Percentiles rank a stretch among this genome's conserved stretches.
These are phyloP conservation scores for Eilema sororculum DNA, from an alignment of 2,888 invertebrate species.

Conservation along the genomic window DNA sequence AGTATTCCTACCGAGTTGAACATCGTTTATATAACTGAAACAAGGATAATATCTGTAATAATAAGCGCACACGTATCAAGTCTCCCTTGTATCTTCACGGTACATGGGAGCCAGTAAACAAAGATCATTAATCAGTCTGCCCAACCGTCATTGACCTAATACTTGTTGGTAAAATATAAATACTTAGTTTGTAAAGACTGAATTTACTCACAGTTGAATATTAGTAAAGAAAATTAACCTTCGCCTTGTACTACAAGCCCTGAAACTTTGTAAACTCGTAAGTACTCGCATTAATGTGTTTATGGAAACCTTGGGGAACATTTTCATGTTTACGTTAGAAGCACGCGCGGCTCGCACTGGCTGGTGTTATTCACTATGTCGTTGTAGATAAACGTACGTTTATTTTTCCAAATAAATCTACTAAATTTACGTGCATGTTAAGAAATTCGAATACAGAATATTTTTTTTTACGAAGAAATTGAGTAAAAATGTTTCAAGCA, in stretches of 20 bases:
- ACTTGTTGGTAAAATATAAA: constrained; percentile 32
- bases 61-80: constrained; percentile 18
- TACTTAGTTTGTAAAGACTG: constrained; percentile 33
- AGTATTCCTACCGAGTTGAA: neutral
- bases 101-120: constrained; percentile 22
- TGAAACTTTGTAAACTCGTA: constrained; percentile 51
- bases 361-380: constrained; percentile 40
- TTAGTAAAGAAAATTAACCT: constrained; percentile 61
- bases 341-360: constrained; percentile 73
- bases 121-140: constrained; percentile 41
- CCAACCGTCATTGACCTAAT: constrained; percentile 48
- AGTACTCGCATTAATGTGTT: constrained; percentile 62
- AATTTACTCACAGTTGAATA: constrained; percentile 49
- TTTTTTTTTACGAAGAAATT: neutral
- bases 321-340: constrained; percentile 72
- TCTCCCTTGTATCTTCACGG: constrained; percentile 30
- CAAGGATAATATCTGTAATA: neutral
- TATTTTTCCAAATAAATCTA: constrained; percentile 15
- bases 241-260: constrained; percentile 59
- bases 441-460: neutral
- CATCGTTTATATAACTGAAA: neutral
- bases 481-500: neutral
- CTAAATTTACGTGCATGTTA: neutral
- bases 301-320: constrained; percentile 65
- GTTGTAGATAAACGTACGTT: constrained; percentile 44